These are phyloP conservation scores for Syngnathus scovelli DNA, from an alignment of 2,113 vertebrate species.

Conservation along the genomic window DNA sequence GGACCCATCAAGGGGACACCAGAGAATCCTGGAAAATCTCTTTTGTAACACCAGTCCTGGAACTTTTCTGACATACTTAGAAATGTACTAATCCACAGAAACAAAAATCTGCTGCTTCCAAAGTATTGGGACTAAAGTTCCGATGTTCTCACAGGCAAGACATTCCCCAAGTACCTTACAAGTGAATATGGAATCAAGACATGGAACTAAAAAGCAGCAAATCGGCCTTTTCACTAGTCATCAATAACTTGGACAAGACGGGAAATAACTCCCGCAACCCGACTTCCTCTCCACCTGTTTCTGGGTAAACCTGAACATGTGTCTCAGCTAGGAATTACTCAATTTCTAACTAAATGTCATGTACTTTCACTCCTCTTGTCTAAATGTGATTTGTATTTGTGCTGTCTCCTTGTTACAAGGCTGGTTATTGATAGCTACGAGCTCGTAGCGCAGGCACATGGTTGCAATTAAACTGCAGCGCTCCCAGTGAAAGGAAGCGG, in stretches of 20 bases:
- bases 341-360: background rate
- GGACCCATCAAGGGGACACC: no score
- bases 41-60: background rate
- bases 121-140: background rate
- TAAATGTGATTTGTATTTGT: background rate
- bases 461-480: background rate
- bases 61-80: background rate
- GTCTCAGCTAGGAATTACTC: background rate
- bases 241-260: conserved; percentile 3
- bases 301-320: background rate
- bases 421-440: background rate
- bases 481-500: background rate
- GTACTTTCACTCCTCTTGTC: background rate
- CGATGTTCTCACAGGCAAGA: background rate
- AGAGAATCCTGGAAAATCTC: background rate
- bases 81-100: background rate
- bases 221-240: background rate
- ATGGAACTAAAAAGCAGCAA: background rate
- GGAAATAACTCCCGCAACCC: background rate
- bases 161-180: background rate
- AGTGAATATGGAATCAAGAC: background rate
- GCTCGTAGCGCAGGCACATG: background rate
- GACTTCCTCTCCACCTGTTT: conserved; percentile 1
- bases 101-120: background rate
- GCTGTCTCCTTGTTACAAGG: background rate